Base-by-base conservation (phyloP, 2,888 invertebrate genomes). In the Nomada ferruginata region DNA sequence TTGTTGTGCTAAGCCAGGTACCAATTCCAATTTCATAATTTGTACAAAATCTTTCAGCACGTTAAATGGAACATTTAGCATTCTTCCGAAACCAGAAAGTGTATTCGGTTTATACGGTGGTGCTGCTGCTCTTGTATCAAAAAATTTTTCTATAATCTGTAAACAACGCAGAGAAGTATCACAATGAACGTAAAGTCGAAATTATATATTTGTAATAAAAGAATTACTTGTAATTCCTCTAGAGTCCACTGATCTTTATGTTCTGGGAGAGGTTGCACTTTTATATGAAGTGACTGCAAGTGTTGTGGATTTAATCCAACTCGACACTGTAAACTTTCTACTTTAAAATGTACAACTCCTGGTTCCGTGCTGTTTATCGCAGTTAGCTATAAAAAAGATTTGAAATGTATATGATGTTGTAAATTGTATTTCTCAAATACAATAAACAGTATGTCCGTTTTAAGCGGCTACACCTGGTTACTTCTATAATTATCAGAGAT, bases 31-130 rank as follows among this genome's bases (percentile, higher is more conserved):
- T 36, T 95, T 94, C 96, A 98, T 97, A 76, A 98, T 96, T 94
- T 98, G 97, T 88, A 98, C 96, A 92, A 98, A 97, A 94, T 99
- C 98, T 91, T 98, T 98, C 78, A 99, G 95, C 76, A 98, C 97
- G 87, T 97, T 97, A 42, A 96, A 95, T 5, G 98, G 98, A 68
- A 97, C 97, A 91, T 97, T 97, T 91, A 98, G 94, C 93, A 98
- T 96, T 80, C 96, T 96, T 77, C 97, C 96, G 94, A 98, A 98
- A 29, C 98, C 97, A 86, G 96, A 96, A 89, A 99, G 95, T 7
- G 98, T 96, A 90, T 97, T 97, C 2, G 98, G 97, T 91, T 98
- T 97, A 94, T 97, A 99, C 0, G 99, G 98, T 3, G 98, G 97
- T 23, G 97, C 96, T 11, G 97, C 97, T 52, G 98, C 98, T 93